phyloP scores from a whole-genome alignment of 2,888 invertebrate genomes.

The Phaedon cochleariae region DNA sequence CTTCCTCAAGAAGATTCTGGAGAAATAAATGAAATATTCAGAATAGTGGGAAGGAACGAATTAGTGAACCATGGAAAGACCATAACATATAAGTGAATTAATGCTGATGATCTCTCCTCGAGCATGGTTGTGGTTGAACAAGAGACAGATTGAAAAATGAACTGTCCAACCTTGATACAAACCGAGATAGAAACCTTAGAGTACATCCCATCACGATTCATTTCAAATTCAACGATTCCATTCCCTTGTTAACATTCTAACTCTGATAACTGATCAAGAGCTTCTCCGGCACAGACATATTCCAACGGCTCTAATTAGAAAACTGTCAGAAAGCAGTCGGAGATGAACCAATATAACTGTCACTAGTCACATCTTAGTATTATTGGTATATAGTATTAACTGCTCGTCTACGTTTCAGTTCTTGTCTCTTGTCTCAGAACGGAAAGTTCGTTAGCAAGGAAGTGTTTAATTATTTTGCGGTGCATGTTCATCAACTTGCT shows the following conservation, averaged over 20 bases:
- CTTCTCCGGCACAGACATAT: conserved; percentile 43
- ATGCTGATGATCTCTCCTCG: no score
- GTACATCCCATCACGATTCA: background rate
- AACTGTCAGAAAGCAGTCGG: conserved; percentile 51
- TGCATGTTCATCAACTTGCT: conserved; percentile 18
- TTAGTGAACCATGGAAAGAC: no score
- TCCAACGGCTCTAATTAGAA: conserved; percentile 51
- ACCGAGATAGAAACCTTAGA: no score
- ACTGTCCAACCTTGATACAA: no score
- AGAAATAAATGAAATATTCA: no score
- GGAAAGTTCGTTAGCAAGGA: conserved; percentile 17
- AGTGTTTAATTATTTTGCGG: conserved; percentile 19
- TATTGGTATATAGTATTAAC: conserved; percentile 43
- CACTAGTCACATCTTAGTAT: conserved; percentile 53
- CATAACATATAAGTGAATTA: no score
- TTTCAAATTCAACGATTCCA: conserved; percentile 1
- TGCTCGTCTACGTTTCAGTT: conserved; percentile 12
- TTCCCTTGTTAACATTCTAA: conserved; percentile 14
- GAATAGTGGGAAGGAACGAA: no score
- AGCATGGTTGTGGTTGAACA: no score
- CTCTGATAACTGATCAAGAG: conserved; percentile 46
- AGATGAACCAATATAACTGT: conserved; percentile 56
- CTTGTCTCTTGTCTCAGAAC: conserved; percentile 13
- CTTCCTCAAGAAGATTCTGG: no score
- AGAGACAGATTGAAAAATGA: no score